Base-by-base conservation (phyloP, 2,888 invertebrate species). In the Dysmachus trigonus region DNA sequence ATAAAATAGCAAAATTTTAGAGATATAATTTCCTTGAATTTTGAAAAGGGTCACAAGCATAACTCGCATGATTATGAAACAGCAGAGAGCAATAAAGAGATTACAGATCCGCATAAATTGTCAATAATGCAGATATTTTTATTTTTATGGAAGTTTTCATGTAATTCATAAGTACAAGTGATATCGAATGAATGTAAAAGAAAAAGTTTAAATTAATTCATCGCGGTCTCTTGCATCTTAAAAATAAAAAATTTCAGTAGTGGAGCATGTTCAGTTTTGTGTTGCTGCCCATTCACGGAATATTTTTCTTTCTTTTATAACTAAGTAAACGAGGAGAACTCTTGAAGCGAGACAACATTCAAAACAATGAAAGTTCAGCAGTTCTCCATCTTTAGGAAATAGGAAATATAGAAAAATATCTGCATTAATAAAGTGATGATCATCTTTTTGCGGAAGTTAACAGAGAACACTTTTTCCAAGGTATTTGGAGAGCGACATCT, bases 171-270 rank as follows among this genome's bases (percentile, higher is more conserved):
- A 73, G 31, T 73, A n/a, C 18, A 73, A 33, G 33, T 73, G 73
- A 73, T 73, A 73, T 73, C 31, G 73, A 73, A n/a, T 73, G 73
- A 73, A n/a, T 73, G 73, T 73, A 73, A 73, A 73, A 73, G 73
- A 73, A 73, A 73, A 73, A 72, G 30, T 72, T 72, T 72, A 15
- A n/a, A 73, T 31, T 13, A 73, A 73, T 73, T 31, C 31, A 73
- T 18, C 10, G 27, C 18, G 27, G 22, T 62, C 18, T 62, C 62
- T 62, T 62, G 22, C 8, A 7, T 27, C 8, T n/a, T 8, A 10
- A 62, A 62, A 27, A 53, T 22, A 62, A 47, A 47, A 47, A n/a
- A 47, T 47, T 27, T 22, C 27, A 27, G 62, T 22, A 62, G 10
- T 27, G 62, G 27, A 62, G 27, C 22, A 62, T 62, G 62, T 62